These are phyloP conservation scores for Microctenopoma stevenorrisi DNA, from an alignment of 2,797 vertebrate species.

Conservation along the genomic window DNA sequence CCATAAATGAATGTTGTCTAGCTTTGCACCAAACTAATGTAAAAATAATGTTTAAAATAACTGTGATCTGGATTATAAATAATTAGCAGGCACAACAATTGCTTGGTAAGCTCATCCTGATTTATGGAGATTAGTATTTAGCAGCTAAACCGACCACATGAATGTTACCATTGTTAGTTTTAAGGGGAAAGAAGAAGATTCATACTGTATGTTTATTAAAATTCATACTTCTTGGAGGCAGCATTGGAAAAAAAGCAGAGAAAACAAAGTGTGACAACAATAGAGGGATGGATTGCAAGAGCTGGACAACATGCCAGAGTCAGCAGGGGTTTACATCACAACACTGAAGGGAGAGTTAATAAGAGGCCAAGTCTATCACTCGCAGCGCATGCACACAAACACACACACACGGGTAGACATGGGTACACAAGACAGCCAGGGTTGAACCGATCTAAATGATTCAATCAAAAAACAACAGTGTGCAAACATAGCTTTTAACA, in stretches of 20 bases:
- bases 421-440: conserved; percentile 40
- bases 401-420: conserved; percentile 22
- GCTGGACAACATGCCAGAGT: conserved; percentile 69
- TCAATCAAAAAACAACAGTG: conserved; percentile 60
- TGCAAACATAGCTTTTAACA: conserved; percentile 57
- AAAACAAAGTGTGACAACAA: conserved; percentile 70
- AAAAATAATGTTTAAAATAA: not conserved
- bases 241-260: conserved; percentile 28
- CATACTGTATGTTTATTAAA: conserved; percentile 4
- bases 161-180: conserved; percentile 7
- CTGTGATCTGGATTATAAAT: not conserved
- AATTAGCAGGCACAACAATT: not conserved
- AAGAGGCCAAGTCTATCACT: conserved; percentile 53
- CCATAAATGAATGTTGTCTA: conserved; percentile 6
- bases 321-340: conserved; percentile 74
- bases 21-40: too few species aligned
- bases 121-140: not conserved
- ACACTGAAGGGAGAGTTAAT: conserved; percentile 70
- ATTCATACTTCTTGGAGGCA: conserved; percentile 10
- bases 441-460: conserved; percentile 61
- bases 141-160: not conserved
- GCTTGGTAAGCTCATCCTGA: not conserved
- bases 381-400: conserved; percentile 8
- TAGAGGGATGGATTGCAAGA: conserved; percentile 56
- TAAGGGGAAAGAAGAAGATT: not conserved